Evolutionary conservation across 2,113 vertebrate genomes (phyloP), one percentile per base, ranked within the genome.

Genomic region (Chroicocephalus ridibundus): DNA sequence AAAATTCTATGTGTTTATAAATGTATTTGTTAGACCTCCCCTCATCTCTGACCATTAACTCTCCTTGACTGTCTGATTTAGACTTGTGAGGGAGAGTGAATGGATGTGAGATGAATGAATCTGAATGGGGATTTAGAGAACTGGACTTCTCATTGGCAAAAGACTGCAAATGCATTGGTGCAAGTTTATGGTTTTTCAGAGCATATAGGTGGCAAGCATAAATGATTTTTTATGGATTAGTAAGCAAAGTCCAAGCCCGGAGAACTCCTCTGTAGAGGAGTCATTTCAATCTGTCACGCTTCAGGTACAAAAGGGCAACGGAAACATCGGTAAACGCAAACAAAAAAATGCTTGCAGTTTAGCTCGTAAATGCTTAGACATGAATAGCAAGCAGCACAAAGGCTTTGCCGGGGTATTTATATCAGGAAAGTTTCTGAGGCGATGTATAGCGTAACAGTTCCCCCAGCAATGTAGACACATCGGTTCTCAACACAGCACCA

Each of bases 291-390:
- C 88, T 81, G 66, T 89, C 49, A 72, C 0, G 0, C 26, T 68
- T 81, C 10, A 36, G 20, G 16, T 52, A 32, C 0, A 1, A 68
- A 84, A 82, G 13, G 44, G 7, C 52, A 78, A 38, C 0, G 0
- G n/a, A 36, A 78, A 78, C 19, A 70, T 10, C 1, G 4, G 20
- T 1, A 19, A 90, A 74, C 0, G 7, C 0, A 17, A 69, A 61
- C 9, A 51, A 76, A 84, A 61, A 66, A 72, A 38, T 34, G 18
- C 24, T 87, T 92, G 47, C 42, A 83, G n/a, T 62, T 93, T 75
- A 78, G 42, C 16, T 76, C 27, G 22, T 65, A 24, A 83, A 26
- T 52, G n/a, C 20, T 80, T 66, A 31, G 13, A n/a, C 11, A 20
- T 66, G 22, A 92, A 61, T n/a, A 81, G 51, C 58, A 19, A 1